Conservation (phyloP, 2,888 invertebrate genomes). For the Holacanthella duospinosa region DNA sequence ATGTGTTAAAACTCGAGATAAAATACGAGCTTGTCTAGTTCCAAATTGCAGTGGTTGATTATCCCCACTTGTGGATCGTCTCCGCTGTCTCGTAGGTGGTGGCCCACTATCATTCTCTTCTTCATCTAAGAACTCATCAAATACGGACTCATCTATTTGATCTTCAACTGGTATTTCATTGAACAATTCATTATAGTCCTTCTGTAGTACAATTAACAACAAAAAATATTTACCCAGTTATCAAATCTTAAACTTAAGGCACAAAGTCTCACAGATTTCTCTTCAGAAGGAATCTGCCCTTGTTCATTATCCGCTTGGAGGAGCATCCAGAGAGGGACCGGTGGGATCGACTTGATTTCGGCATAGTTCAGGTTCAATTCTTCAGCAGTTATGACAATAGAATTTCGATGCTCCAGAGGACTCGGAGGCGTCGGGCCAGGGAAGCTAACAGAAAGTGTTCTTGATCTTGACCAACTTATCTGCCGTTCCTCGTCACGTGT, state of each 20-base stretch:
- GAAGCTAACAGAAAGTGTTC: constrained; percentile 80
- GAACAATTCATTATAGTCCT: constrained; percentile 86
- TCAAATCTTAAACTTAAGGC: not conserved
- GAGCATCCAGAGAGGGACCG: constrained; percentile 90
- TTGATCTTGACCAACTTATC: constrained; percentile 75
- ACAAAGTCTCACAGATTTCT: constrained; percentile 25
- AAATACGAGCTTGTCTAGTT: constrained; percentile 52
- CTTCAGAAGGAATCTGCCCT: constrained; percentile 26
- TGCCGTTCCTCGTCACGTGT: constrained; percentile 53
- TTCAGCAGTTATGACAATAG: constrained; percentile 66
- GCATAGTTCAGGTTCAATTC: constrained; percentile 84
- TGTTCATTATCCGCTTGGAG: constrained; percentile 86
- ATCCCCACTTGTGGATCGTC: constrained; percentile 48
- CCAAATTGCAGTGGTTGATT: constrained; percentile 35
- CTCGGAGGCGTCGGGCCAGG: constrained; percentile 52
- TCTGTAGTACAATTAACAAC: constrained; percentile 33
- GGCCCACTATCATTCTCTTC: constrained; percentile 47
- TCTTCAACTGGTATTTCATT: constrained; percentile 63
- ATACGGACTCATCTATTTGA: constrained; percentile 50
- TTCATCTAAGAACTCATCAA: constrained; percentile 60
- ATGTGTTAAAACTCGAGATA: constrained; percentile 85
- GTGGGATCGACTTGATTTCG: constrained; percentile 95
- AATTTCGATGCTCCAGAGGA: constrained; percentile 64
- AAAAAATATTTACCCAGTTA: constrained; percentile 1
- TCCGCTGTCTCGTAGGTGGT: constrained; percentile 43